Percentiles rank a stretch among this genome's conserved stretches.
Conservation (phyloP, 92 coral and sea anemone genomes). For the Zoanthus gigantus region DNA sequence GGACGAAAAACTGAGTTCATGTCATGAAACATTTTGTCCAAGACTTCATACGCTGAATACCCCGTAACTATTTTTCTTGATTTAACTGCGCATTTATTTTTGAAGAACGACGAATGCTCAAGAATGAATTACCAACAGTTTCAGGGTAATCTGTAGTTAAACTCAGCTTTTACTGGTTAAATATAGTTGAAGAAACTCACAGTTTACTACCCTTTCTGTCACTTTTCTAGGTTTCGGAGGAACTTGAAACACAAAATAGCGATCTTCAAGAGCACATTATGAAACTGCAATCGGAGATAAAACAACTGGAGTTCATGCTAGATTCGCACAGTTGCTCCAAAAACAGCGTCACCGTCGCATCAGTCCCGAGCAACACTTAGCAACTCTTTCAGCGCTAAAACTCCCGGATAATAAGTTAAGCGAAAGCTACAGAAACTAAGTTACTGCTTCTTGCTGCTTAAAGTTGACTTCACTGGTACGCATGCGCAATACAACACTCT, state of each 20-base stretch:
- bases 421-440: constrained; percentile 18
- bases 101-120: no score
- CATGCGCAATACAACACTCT: neutral
- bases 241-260: constrained; percentile 88
- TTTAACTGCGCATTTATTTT: no score
- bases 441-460: neutral
- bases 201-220: neutral
- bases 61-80: no score
- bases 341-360: constrained; percentile 45
- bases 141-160: no score
- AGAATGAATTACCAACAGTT: no score
- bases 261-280: constrained; percentile 90
- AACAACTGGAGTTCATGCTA: constrained; percentile 91
- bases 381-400: constrained; percentile 1
- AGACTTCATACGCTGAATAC: no score
- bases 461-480: constrained; percentile 1
- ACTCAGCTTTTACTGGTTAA: no score
- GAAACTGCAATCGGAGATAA: constrained; percentile 93
- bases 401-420: constrained; percentile 44
- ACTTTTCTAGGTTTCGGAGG: constrained; percentile 82
- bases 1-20: no score
- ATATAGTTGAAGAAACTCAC: neutral
- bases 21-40: no score
- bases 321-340: constrained; percentile 96
- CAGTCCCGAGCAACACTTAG: constrained; percentile 43